A percentile compares a stretch with the other conserved stretches of the same genome.
Conservation (phyloP, 2,888 invertebrate genomes). For the Podotricha telesiphe region DNA sequence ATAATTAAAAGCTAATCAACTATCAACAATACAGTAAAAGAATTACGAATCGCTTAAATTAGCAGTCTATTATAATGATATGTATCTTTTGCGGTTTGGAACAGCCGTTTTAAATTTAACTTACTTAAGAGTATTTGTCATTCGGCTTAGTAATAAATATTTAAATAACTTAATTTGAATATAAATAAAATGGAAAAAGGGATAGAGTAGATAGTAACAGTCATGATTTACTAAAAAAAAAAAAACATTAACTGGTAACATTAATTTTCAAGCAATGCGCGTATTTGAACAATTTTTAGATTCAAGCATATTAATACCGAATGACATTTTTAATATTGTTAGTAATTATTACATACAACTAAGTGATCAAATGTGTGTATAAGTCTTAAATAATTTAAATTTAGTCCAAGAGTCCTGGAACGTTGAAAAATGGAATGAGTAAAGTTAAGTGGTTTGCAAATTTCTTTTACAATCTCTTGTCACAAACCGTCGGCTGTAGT, state of each 20-base stretch:
- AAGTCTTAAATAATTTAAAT: not conserved
- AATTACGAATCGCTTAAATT: conserved; percentile 77
- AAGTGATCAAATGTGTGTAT: conserved; percentile 30
- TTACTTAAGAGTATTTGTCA: conserved; percentile 40
- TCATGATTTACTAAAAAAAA: not conserved
- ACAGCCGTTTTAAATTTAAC: conserved; percentile 68
- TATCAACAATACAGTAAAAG: conserved; percentile 82
- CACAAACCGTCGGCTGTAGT: not conserved
- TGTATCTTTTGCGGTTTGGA: conserved; percentile 82
- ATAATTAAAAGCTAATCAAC: conserved; percentile 76
- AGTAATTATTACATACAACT: conserved; percentile 21
- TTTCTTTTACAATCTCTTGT: conserved; percentile 1
- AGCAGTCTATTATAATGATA: conserved; percentile 84
- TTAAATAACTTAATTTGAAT: not conserved
- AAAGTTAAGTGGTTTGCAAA: not conserved
- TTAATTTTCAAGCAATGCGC: not conserved
- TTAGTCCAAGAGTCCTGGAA: not conserved
- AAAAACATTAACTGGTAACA: not conserved
- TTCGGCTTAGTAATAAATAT: conserved; percentile 17
- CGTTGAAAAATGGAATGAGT: not conserved
- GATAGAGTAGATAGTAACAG: not conserved
- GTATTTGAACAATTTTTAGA: no score
- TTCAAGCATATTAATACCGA: not conserved
- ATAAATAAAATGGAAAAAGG: not conserved
- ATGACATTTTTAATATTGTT: conserved; percentile 23